Evolutionary conservation across 2,113 vertebrate genomes (phyloP).

Genomic region (Lophura nycthemera): DNA sequence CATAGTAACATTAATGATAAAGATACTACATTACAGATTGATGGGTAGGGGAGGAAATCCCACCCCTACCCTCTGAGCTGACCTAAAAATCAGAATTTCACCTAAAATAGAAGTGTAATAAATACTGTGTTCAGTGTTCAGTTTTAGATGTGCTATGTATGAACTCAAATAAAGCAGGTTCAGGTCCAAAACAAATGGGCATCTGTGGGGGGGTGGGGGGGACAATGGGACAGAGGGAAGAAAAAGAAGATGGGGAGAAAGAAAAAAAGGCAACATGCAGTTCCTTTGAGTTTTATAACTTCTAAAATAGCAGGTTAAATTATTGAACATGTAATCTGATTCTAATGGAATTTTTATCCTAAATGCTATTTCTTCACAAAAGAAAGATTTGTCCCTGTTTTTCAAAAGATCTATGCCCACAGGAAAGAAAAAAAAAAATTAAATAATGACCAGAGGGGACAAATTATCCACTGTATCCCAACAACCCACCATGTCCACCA

Average conservation of each 20-base stretch:
- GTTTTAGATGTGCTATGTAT: background rate
- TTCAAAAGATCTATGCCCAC: background rate
- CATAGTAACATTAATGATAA: background rate
- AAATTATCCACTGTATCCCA: background rate
- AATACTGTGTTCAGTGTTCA: background rate
- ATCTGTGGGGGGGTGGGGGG: rapidly evolving
- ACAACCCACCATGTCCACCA: background rate
- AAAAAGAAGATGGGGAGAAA: background rate
- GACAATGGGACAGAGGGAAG: rapidly evolving
- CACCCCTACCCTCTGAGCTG: background rate
- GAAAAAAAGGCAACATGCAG: background rate
- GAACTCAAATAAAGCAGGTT: background rate
- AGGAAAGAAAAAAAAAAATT: too few species aligned
- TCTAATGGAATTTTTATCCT: conserved; percentile 30
- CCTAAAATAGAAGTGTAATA: background rate
- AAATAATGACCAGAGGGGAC: background rate
- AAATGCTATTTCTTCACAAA: conserved; percentile 10
- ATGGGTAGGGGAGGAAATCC: background rate
- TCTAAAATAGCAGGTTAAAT: conserved; percentile 11
- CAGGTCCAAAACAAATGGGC: background rate
- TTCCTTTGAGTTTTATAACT: background rate
- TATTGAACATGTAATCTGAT: conserved; percentile 3
- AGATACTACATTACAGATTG: background rate
- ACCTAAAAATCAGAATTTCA: background rate
- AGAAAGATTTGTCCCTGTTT: background rate